These are phyloP conservation scores for Lasioglossum baleicum DNA, from an alignment of 1,140 invertebrate genomes.

Conservation along the genomic window DNA sequence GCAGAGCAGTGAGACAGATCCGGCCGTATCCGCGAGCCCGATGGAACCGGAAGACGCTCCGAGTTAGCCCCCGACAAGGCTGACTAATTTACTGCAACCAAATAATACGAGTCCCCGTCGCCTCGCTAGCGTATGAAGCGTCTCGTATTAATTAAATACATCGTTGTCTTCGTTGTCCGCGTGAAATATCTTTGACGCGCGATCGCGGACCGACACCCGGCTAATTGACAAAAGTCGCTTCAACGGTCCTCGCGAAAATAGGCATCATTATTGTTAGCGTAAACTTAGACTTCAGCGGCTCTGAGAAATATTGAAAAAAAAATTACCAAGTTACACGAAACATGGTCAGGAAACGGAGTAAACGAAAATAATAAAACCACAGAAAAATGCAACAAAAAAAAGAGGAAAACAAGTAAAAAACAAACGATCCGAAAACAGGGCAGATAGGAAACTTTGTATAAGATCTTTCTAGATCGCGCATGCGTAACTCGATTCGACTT, in stretches of 20 bases:
- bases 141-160: conserved; percentile 56
- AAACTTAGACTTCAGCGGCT: conserved; percentile 55
- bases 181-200: neutral
- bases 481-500: conserved; percentile 28
- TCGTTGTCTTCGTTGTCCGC: conserved; percentile 42
- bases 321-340: conserved; percentile 13
- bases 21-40: conserved; percentile 59
- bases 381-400: neutral
- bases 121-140: conserved; percentile 71
- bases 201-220: neutral
- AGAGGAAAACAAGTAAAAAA: neutral
- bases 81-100: conserved; percentile 60
- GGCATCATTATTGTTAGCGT: conserved; percentile 59
- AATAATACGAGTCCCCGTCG: conserved; percentile 65
- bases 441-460: neutral
- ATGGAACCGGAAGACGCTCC: conserved; percentile 72
- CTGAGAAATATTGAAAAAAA: conserved; percentile 29
- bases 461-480: conserved; percentile 1
- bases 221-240: conserved; percentile 30
- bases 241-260: conserved; percentile 37
- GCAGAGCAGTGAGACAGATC: conserved; percentile 59
- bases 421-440: neutral
- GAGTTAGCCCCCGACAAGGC: conserved; percentile 69
- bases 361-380: neutral
- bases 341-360: neutral